Percentiles rank a stretch among this genome's conserved stretches.
Evolutionary conservation across 2,113 vertebrate genomes (phyloP).

Genomic region (Petromus typicus): DNA sequence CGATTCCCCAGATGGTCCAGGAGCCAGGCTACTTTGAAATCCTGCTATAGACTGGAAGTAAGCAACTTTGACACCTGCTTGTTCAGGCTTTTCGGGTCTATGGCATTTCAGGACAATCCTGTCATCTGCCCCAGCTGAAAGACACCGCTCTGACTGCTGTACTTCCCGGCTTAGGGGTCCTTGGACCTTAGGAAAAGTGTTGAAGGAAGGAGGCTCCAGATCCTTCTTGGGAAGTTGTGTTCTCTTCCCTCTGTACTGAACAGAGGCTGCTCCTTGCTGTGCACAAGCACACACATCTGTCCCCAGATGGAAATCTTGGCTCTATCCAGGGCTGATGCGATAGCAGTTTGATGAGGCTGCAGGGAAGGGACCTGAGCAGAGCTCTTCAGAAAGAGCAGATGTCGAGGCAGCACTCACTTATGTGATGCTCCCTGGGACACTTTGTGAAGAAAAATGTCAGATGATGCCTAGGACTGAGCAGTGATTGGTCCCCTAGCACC

Average conservation of each 20-base stretch:
- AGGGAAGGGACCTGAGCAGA: conserved; percentile 25
- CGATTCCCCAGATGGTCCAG: not conserved
- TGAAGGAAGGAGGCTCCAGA: not conserved
- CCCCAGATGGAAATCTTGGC: not conserved
- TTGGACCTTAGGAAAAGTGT: accelerated
- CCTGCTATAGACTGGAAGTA: not conserved
- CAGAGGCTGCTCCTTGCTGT: not conserved
- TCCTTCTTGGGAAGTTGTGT: not conserved
- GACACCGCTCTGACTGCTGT: accelerated
- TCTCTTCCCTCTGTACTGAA: not conserved
- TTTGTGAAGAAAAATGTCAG: conserved; percentile 56
- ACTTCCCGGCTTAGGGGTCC: not conserved
- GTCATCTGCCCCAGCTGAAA: not conserved
- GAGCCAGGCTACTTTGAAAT: not conserved
- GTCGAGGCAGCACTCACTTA: not conserved
- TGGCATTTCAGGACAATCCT: not conserved
- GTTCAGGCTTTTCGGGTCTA: not conserved
- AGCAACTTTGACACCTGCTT: not conserved
- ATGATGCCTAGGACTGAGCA: not conserved
- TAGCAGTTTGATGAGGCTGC: conserved; percentile 40
- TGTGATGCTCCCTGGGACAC: conserved; percentile 51
- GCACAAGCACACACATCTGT: not conserved
- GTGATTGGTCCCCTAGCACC: not conserved
- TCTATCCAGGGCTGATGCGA: not conserved
- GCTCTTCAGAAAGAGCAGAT: conserved; percentile 66